These are phyloP conservation scores for Plodia interpunctella DNA, from an alignment of 1,140 invertebrate species.

Conservation along the genomic window DNA sequence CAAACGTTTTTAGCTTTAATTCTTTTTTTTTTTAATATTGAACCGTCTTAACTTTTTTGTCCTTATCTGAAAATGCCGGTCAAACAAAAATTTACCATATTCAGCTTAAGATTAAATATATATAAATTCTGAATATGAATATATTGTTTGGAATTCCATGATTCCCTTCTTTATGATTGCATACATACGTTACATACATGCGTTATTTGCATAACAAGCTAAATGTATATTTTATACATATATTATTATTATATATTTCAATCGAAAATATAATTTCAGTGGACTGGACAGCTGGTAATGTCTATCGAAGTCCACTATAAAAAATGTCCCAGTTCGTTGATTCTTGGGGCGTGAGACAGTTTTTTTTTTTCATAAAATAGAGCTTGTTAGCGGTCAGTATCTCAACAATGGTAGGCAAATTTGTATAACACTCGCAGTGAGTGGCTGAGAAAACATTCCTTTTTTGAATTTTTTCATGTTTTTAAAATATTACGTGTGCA, in stretches of 20 bases:
- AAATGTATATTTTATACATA: too few relatives aligned
- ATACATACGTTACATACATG: too few relatives aligned
- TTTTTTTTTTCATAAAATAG: conserved; percentile 33
- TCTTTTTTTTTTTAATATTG: too few relatives aligned
- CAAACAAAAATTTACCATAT: too few relatives aligned
- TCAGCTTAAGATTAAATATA: too few relatives aligned
- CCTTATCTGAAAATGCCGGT: too few relatives aligned
- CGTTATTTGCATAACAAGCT: too few relatives aligned
- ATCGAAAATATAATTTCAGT: background rate
- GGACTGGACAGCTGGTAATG: background rate
- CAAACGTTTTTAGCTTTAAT: too few relatives aligned
- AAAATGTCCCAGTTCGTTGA: conserved; percentile 7
- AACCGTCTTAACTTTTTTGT: too few relatives aligned
- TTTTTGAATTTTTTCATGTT: conserved; percentile 26
- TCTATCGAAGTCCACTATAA: background rate
- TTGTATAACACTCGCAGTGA: conserved; percentile 46
- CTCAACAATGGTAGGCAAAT: conserved; percentile 46
- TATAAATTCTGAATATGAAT: too few relatives aligned
- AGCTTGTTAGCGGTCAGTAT: conserved; percentile 59
- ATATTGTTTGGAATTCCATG: too few relatives aligned
- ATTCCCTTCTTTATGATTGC: too few relatives aligned
- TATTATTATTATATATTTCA: background rate
- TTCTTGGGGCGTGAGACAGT: conserved; percentile 41
- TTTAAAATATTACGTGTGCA: conserved; percentile 15
- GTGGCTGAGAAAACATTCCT: conserved; percentile 51